Base-by-base conservation (phyloP, 2,888 invertebrate species). In the Chironomus riparius region DNA sequence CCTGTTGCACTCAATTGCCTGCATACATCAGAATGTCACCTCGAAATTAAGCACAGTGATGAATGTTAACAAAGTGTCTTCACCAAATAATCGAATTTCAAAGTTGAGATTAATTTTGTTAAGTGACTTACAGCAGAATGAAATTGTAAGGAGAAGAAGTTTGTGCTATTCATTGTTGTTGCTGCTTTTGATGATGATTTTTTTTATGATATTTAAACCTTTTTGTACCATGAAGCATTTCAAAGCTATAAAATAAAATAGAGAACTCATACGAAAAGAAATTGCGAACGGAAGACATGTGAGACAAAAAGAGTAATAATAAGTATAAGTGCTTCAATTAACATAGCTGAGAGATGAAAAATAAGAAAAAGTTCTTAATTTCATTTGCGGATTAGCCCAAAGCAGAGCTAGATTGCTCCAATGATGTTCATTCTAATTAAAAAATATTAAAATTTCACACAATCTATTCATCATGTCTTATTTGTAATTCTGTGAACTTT, bases 61-160 rank as follows among this genome's bases (percentile, higher is more conserved):
- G 21, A 62, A 74, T 62, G 48, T 38, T 6, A 47, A 47, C 7
- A 74, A 65, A 68, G 65, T 68, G 68, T 47, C 74, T 0, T 15
- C 47, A n/a, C 13, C 68, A 10, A 74, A 65, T 65, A 65, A 62
- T 62, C 62, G 65, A 74, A 68, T 74, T 18, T 74, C 74, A 74
- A 74, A 74, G 18, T 65, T 74, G 47, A 22, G 74, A 65, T 68
- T 74, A 62, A 68, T 74, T 48, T 21, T 74, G 21, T 47, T 74
- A 47, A 68, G 68, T 48, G 68, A 68, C 24, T 48, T 68, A 47
- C 65, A 71, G 22, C 71, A 50, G 21, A 71, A 74, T 68, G 74
- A 74, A 74, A 74, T 74, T 74, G 74, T 74, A 74, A 74, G 74
- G 10, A 22, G 21, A 65, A 12, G 18, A 13, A 24, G 22, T 65